Conservation (phyloP, 2,797 vertebrate genomes). For the Sebastes oblongus region DNA sequence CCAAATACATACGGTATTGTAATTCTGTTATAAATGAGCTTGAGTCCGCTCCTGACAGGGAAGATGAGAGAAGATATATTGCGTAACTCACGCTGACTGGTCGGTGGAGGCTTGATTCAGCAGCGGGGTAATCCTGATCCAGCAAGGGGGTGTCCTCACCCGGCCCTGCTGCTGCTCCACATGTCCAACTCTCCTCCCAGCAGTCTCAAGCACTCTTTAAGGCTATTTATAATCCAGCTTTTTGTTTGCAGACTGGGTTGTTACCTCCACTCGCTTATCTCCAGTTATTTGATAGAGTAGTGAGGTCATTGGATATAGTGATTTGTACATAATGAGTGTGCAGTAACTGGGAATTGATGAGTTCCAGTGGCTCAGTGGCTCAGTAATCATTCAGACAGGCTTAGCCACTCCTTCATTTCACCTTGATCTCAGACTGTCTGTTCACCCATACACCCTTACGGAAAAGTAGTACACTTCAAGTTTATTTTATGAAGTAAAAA, state of each 20-base stretch:
- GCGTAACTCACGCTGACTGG: conserved; percentile 60
- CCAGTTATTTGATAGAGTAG: conserved; percentile 55
- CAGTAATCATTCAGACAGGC: conserved; percentile 17
- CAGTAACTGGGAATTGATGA: conserved; percentile 30
- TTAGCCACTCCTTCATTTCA: conserved; percentile 23
- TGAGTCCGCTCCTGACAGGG: conserved; percentile 12
- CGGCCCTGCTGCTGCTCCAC: conserved; percentile 43
- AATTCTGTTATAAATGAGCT: conserved; percentile 23
- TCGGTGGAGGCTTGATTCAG: conserved; percentile 42
- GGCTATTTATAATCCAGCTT: conserved; percentile 71
- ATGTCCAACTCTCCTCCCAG: conserved; percentile 58
- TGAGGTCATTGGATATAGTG: conserved; percentile 62
- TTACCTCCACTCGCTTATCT: conserved; percentile 67
- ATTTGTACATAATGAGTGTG: conserved; percentile 28
- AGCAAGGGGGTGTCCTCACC: conserved; percentile 59
- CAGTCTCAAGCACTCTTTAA: conserved; percentile 32
- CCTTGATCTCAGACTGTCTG: conserved; percentile 19
- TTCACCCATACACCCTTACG: neutral
- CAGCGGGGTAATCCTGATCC: conserved; percentile 59
- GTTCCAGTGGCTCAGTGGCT: conserved; percentile 51
- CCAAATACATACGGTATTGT: neutral
- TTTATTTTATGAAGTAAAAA: no score
- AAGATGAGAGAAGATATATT: conserved; percentile 58
- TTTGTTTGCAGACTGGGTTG: conserved; percentile 63
- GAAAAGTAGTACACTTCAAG: no score